Evolutionary conservation across 1,140 invertebrate species (phyloP).

Genomic region (Drosophila takahashii): DNA sequence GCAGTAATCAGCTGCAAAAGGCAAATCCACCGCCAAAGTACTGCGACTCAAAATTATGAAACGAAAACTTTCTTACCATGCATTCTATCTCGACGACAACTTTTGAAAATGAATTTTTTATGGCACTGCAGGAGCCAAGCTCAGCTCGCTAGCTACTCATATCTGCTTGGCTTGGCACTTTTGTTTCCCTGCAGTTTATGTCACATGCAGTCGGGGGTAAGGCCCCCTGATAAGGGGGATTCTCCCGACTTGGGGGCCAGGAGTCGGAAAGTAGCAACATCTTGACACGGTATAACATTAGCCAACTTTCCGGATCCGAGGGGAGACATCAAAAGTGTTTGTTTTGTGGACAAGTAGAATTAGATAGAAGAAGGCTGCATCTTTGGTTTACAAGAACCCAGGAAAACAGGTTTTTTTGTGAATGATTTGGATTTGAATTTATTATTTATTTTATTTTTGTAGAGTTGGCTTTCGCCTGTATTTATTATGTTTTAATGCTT

Average conservation of each 20-base stretch:
- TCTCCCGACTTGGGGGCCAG: background rate
- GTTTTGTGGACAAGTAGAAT: slow-evolving; percentile 4
- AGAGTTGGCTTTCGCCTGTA: too few species aligned
- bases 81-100: slow-evolving; percentile 39
- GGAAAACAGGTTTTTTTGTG: background rate
- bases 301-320: slow-evolving; percentile 22
- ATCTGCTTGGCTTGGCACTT: slow-evolving; percentile 47
- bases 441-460: too few species aligned
- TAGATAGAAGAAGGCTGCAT: background rate
- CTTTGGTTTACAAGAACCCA: background rate
- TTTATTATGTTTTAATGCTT: too few species aligned
- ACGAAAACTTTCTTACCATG: slow-evolving; percentile 45
- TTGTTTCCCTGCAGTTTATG: slow-evolving; percentile 59
- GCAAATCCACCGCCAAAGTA: slow-evolving; percentile 31
- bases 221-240: slow-evolving; percentile 24
- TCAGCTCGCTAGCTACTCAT: slow-evolving; percentile 16
- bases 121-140: slow-evolving; percentile 24
- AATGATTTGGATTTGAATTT: background rate
- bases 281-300: slow-evolving; percentile 36
- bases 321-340: slow-evolving; percentile 11
- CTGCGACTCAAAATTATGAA: slow-evolving; percentile 44
- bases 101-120: slow-evolving; percentile 72
- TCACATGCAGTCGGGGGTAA: slow-evolving; percentile 29
- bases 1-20: slow-evolving; percentile 35
- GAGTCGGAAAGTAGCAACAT: slow-evolving; percentile 37